These are phyloP conservation scores for Colletes gigas DNA, from an alignment of 1,140 invertebrate species.

Conservation along the genomic window DNA sequence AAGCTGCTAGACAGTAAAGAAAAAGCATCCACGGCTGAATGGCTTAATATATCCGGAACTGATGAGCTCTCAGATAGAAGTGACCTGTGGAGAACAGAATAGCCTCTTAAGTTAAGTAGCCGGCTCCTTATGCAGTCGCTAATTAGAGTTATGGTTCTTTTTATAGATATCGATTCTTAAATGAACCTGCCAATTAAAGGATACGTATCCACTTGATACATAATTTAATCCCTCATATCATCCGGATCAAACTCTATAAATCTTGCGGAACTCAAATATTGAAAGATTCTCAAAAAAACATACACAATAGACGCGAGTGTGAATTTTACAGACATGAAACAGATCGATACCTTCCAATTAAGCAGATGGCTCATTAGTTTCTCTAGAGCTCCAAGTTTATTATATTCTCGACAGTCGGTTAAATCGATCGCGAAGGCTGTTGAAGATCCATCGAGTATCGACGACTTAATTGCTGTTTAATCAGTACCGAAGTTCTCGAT, in stretches of 20 bases:
- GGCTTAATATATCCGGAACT: background rate
- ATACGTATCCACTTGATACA: too few relatives aligned
- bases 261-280: background rate
- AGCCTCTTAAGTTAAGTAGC: background rate
- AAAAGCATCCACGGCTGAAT: background rate
- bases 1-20: background rate
- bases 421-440: background rate
- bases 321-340: background rate
- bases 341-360: background rate
- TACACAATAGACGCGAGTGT: background rate
- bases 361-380: background rate
- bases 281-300: background rate
- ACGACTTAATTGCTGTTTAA: background rate
- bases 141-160: constrained; percentile 25
- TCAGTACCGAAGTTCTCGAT: background rate
- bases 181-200: background rate
- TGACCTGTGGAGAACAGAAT: background rate
- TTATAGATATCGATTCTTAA: background rate
- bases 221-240: background rate
- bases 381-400: background rate
- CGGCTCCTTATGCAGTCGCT: background rate
- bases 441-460: background rate
- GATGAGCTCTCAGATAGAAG: background rate
- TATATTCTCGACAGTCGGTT: background rate
- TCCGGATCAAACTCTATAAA: background rate